Evolutionary conservation across 1,140 invertebrate genomes (phyloP), one percentile per base, ranked within the genome.

Genomic region (Drosophila albomicans): DNA sequence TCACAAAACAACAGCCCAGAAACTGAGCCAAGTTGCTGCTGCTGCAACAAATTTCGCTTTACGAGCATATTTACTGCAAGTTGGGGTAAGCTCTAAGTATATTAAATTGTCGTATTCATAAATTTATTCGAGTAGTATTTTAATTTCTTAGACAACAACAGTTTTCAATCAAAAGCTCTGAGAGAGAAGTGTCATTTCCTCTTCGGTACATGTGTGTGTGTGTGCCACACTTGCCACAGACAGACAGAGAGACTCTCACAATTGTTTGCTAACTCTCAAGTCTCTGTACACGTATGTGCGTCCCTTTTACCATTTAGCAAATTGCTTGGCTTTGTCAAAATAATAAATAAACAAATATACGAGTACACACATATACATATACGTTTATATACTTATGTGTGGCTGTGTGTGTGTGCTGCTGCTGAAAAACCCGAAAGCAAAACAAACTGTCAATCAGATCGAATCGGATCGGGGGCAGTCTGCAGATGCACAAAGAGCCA

Each of bases 291-390:
- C 58, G 57, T 74, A 68, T 35, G 49, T 67, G 51, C 71, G 59
- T 63, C 61, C 51, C 70, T 67, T 71, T 64, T 80, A 70, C 67
- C 80, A 88, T 87, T 87, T 88, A 87, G 84, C 71, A 87, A 87
- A 87, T 87, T 87, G 84, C 84, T 87, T 81, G 75, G 84, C 84
- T 88, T 87, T 88, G 84, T 87, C 80, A 84, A 87, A 88, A 87
- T 89, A 87, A 87, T 88, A 87, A 87, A 87, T 87, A 88, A 87
- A 88, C 84, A 87, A 87, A 87, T 87, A 72, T 30, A 61, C n/a
- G 32, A 20, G 16, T n/a, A 48, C 13, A 30, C 25, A 10, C 25
- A 61, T 6, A 62, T 6, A 62, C 5, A 51, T 6, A 62, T 11
- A 43, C 48, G 25, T 48, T n/a, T 56, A 57, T 28, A 45, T 20